phyloP scores from a whole-genome alignment of 2,888 invertebrate species.

The Polietes domitor region DNA sequence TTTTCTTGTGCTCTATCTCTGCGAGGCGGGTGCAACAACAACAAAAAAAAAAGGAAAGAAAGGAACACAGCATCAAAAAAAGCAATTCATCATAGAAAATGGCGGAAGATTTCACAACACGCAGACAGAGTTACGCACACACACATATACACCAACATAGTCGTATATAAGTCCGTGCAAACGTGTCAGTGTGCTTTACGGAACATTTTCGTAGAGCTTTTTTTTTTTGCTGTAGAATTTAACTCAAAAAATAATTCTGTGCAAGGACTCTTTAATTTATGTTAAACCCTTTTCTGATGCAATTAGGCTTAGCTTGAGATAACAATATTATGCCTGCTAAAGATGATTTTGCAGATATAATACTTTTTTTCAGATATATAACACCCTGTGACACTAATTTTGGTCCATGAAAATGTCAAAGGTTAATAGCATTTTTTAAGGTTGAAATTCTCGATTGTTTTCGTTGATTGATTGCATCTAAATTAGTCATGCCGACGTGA shows the following conservation, averaged over 20 bases:
- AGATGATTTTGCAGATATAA: too few species aligned
- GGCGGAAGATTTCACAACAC: slow-evolving; percentile 73
- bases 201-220: neutral
- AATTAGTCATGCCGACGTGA: too few species aligned
- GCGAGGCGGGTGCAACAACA: slow-evolving; percentile 8
- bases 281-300: too few species aligned
- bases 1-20: slow-evolving; percentile 47
- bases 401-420: too few species aligned
- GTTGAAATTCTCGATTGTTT: too few species aligned
- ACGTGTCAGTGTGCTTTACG: neutral
- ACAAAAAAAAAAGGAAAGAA: neutral
- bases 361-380: too few species aligned
- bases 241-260: neutral
- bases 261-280: slow-evolving; percentile 13
- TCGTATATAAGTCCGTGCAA: too few species aligned
- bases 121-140: slow-evolving; percentile 25
- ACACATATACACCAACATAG: neutral
- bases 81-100: slow-evolving; percentile 80
- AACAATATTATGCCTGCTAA: too few species aligned
- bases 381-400: too few species aligned
- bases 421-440: too few species aligned
- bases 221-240: neutral
- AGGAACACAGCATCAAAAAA: slow-evolving; percentile 66
- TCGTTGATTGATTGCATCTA: too few species aligned
- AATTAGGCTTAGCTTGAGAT: neutral